Conservation (phyloP, 2,113 vertebrate genomes). For the Leuciscus idus region DNA sequence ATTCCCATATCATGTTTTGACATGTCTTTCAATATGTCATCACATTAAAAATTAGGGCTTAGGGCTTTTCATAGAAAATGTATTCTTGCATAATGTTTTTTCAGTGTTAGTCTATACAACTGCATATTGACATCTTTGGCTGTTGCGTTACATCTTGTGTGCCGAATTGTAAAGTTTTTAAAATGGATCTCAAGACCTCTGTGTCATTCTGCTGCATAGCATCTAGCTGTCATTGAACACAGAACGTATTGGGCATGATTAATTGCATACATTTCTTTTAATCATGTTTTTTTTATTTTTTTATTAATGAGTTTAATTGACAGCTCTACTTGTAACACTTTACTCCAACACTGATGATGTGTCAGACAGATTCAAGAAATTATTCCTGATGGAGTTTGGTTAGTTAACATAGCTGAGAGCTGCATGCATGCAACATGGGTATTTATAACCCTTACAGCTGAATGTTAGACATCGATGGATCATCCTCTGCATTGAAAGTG, state of each 20-base stretch:
- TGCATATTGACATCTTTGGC: neutral
- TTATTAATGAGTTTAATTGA: constrained; percentile 11
- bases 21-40: neutral
- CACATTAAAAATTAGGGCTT: neutral
- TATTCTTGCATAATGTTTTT: neutral
- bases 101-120: neutral
- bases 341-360: constrained; percentile 15
- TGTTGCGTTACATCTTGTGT: neutral
- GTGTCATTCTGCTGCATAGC: neutral
- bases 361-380: constrained; percentile 3
- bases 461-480: constrained; percentile 41
- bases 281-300: neutral
- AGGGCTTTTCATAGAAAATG: neutral
- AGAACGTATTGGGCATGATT: neutral
- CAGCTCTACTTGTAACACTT: constrained; percentile 10
- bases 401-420: constrained; percentile 7
- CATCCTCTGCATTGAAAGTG: constrained; percentile 41
- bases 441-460: constrained; percentile 37
- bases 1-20: neutral
- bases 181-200: neutral
- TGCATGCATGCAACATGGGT: constrained; percentile 3
- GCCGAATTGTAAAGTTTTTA: neutral
- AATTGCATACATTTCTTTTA: neutral
- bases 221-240: neutral
- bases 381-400: constrained; percentile 13